These are phyloP conservation scores for Anguilla rostrata DNA, from an alignment of 2,113 vertebrate species.

Conservation along the genomic window DNA sequence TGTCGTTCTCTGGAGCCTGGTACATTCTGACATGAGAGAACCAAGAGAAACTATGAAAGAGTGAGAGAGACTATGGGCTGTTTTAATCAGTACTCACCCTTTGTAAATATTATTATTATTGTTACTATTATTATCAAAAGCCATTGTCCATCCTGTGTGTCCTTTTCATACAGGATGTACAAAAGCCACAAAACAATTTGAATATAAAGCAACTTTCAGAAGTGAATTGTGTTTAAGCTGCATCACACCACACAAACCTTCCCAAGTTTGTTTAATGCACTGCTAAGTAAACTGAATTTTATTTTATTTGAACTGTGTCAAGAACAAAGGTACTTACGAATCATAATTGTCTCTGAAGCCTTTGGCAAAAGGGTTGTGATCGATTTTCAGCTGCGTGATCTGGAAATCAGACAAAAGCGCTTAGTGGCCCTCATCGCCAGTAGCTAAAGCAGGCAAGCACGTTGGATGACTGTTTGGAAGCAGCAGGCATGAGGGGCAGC, in stretches of 20 bases:
- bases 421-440: background rate
- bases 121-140: background rate
- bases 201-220: background rate
- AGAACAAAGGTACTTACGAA: constrained; percentile 81
- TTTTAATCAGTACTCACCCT: background rate
- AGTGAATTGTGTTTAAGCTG: background rate
- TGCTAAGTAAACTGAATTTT: background rate
- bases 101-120: background rate
- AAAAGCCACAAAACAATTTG: background rate
- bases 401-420: constrained; percentile 50
- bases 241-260: background rate
- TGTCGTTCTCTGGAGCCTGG: constrained; percentile 96
- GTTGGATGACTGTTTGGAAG: no score
- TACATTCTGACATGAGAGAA: constrained; percentile 87
- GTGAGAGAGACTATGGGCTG: background rate
- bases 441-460: background rate
- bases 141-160: background rate
- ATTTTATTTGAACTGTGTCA: background rate
- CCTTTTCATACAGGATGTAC: background rate
- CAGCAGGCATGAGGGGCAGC: constrained; percentile 20
- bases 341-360: constrained; percentile 99
- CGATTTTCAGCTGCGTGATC: constrained; percentile 98
- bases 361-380: constrained; percentile 98
- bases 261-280: background rate
- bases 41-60: background rate